Evolutionary conservation across 2,888 invertebrate species (phyloP).

Genomic region (Ennomos fuscantarius): DNA sequence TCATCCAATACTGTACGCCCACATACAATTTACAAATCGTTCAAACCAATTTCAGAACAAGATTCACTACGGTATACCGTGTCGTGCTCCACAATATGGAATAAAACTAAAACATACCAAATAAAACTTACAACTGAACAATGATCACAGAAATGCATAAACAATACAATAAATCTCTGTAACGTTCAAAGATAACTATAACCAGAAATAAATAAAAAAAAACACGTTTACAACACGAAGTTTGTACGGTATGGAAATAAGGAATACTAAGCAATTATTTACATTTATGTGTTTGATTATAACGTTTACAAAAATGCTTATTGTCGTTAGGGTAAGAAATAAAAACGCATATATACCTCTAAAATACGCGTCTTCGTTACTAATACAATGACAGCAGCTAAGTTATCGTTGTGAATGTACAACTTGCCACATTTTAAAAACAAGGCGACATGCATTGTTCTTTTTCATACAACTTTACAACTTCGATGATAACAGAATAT

Average conservation of each 20-base stretch:
- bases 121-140: conserved; percentile 68
- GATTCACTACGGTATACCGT: conserved; percentile 25
- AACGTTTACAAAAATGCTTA: conserved; percentile 71
- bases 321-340: conserved; percentile 67
- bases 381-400: conserved; percentile 44
- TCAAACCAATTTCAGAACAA: conserved; percentile 29
- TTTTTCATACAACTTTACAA: too few relatives aligned
- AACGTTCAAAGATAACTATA: conserved; percentile 52
- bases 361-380: conserved; percentile 22
- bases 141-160: conserved; percentile 81
- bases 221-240: conserved; percentile 41
- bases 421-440: conserved; percentile 17
- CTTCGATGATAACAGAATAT: too few relatives aligned
- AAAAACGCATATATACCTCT: conserved; percentile 12
- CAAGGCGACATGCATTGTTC: conserved; percentile 16
- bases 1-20: conserved; percentile 5
- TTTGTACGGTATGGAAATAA: conserved; percentile 62
- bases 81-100: conserved; percentile 61
- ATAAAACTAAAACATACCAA: conserved; percentile 59
- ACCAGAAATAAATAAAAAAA: conserved; percentile 59
- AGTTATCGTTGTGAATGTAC: conserved; percentile 27
- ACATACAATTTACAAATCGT: conserved; percentile 20
- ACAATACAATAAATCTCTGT: conserved; percentile 68
- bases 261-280: conserved; percentile 47
- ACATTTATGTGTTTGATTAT: conserved; percentile 57